These are phyloP conservation scores for Smithornis capensis DNA, from an alignment of 2,113 vertebrate species.

Conservation along the genomic window DNA sequence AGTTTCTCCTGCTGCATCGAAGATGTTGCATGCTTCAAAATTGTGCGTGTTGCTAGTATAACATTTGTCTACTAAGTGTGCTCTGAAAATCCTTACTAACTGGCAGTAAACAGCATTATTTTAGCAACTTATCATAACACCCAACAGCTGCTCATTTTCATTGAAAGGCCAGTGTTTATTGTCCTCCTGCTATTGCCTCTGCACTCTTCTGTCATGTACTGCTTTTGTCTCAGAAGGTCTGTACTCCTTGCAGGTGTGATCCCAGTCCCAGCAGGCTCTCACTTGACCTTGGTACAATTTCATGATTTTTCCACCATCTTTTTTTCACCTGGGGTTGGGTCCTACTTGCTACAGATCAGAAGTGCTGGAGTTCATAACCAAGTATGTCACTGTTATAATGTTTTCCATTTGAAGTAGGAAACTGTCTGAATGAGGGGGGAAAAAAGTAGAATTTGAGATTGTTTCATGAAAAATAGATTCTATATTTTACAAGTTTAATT, in stretches of 20 bases:
- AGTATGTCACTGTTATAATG: background rate
- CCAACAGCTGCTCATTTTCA: slow-evolving; percentile 3
- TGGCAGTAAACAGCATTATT: background rate
- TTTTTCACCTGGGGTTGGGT: background rate
- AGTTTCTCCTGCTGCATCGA: background rate
- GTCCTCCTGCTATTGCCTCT: background rate
- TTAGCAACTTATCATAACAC: background rate
- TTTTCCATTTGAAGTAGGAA: slow-evolving; percentile 14
- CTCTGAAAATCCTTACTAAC: background rate
- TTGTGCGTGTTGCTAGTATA: background rate
- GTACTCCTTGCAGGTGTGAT: background rate
- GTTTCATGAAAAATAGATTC: slow-evolving; percentile 22
- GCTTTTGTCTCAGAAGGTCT: background rate
- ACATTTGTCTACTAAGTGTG: background rate
- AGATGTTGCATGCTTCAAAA: background rate
- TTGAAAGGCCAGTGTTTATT: background rate
- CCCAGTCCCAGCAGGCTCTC: background rate
- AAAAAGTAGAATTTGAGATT: background rate
- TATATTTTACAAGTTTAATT: background rate
- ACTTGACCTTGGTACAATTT: background rate
- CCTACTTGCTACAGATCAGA: background rate
- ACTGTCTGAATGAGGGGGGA: background rate
- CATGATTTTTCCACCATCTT: background rate
- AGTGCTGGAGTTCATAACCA: background rate
- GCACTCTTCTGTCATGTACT: background rate